Evolutionary conservation across 1,140 invertebrate species (phyloP).

Genomic region (Melitaea cinxia): DNA sequence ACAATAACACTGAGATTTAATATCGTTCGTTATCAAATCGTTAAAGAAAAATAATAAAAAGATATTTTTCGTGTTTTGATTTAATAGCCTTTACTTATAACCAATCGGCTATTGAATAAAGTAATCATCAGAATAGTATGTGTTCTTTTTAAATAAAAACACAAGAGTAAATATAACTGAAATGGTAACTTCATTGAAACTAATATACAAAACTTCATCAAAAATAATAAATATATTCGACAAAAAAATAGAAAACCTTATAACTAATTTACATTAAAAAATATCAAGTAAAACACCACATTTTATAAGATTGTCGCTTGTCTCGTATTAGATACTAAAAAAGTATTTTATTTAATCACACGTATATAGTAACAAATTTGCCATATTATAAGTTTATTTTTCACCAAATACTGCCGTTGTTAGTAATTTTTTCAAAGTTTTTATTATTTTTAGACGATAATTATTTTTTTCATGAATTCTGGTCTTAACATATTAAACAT

Average conservation of each 20-base stretch:
- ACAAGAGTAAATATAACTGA: too few relatives aligned
- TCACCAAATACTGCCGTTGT: too few relatives aligned
- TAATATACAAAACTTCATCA: constrained; percentile 12
- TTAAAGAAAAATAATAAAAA: constrained; percentile 15
- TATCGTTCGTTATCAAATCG: constrained; percentile 17
- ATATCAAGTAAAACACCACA: too few relatives aligned
- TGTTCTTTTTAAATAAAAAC: too few relatives aligned
- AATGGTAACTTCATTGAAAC: constrained; percentile 24
- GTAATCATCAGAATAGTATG: not conserved
- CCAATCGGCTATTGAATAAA: constrained; percentile 4
- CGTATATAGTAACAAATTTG: too few relatives aligned
- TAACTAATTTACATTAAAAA: too few relatives aligned
- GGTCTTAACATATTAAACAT: not conserved
- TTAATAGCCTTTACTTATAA: constrained; percentile 15
- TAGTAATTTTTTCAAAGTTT: not conserved
- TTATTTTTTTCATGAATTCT: too few relatives aligned
- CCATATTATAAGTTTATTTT: too few relatives aligned
- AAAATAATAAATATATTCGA: constrained; percentile 5
- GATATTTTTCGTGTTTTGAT: constrained; percentile 29
- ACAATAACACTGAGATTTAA: constrained; percentile 18
- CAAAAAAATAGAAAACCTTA: not conserved
- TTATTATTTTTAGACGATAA: not conserved
- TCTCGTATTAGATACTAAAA: too few relatives aligned
- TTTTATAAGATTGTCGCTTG: too few relatives aligned
- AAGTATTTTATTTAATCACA: too few relatives aligned